Conservation (phyloP, 2,113 vertebrate genomes). For the Axis porcinus region DNA sequence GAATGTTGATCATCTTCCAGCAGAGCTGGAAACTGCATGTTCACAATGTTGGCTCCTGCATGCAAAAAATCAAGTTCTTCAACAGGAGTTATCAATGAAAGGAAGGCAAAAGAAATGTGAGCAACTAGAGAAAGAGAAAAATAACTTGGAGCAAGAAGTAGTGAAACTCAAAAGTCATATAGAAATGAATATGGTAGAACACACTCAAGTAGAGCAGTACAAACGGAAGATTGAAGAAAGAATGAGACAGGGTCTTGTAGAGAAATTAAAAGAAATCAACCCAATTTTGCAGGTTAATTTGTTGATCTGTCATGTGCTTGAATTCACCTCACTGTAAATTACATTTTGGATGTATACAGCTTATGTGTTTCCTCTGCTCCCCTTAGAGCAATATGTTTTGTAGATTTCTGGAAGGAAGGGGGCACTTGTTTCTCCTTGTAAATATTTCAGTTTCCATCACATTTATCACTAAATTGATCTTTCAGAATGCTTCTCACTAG, state of each 20-base stretch:
- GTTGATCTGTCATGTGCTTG: not conserved
- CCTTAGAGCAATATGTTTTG: not conserved
- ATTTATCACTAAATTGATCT: not conserved
- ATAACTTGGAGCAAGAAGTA: conserved; percentile 87
- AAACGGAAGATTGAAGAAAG: conserved; percentile 86
- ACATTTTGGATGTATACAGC: not conserved
- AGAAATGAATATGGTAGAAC: conserved; percentile 80
- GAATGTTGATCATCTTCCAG: conserved; percentile 86
- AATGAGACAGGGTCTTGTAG: conserved; percentile 85
- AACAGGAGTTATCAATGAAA: conserved; percentile 82
- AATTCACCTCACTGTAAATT: not conserved
- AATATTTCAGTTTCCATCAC: not conserved
- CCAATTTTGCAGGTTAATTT: conserved; percentile 89
- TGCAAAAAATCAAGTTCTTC: conserved; percentile 82
- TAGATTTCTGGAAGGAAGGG: not conserved
- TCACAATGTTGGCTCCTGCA: conserved; percentile 81
- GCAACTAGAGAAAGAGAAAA: conserved; percentile 84
- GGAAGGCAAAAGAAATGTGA: conserved; percentile 76
- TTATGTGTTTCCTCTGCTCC: not conserved
- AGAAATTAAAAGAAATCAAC: conserved; percentile 93
- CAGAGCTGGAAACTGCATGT: conserved; percentile 81
- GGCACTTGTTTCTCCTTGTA: not conserved
- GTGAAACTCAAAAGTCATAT: conserved; percentile 79
- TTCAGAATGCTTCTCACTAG: not conserved
- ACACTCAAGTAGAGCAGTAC: conserved; percentile 83